Base-by-base conservation (phyloP, 1,140 invertebrate genomes). In the Diorhabda elongata region DNA sequence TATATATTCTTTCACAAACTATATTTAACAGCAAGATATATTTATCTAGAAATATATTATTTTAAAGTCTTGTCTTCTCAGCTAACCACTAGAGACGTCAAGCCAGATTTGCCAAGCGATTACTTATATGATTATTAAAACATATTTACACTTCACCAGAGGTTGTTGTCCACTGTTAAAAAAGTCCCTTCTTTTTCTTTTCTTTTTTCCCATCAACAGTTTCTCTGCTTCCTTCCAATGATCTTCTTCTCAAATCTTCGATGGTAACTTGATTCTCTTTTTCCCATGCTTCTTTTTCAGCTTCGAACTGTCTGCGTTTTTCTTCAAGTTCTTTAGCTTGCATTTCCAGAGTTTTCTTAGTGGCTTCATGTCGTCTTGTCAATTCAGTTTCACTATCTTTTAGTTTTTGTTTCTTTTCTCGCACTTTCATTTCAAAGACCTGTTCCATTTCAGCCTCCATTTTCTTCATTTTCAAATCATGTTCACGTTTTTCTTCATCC, bases 361-460 rank as follows among this genome's bases (percentile, higher is more conserved):
- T 87, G 26, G 84, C 85, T 76, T 89, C 88, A 77, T 89, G 87
- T 47, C 88, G 81, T 73, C 88, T 82, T 57, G 87, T 86, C 78
- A 89, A 75, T 80, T 98, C 96, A 69, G 90, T 85, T 83, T 97
- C 95, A 2, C 93, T 94, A 80, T 98, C 94, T 80, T 94, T 94
- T 59, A 98, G 83, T 81, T 97, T 97, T 75, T 94, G 92, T 77
- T 93, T 93, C 83, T 97, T 97, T 78, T 97, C 94, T 72, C 92
- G 89, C 3, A 97, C 95, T 82, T 93, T 95, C 86, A 91, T 90
- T 74, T 89, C 87, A 77, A 89, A 89, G 67, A 89, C 87, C 84
- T 98, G 95, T 81, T 98, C 93, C 92, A 97, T 96, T 82, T 98
- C 96, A 62, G 88, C 88, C 80, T 97, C 94, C 92, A 98, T 96